Base-by-base conservation (phyloP, 2,888 invertebrate genomes). In the Stramonita haemastoma region DNA sequence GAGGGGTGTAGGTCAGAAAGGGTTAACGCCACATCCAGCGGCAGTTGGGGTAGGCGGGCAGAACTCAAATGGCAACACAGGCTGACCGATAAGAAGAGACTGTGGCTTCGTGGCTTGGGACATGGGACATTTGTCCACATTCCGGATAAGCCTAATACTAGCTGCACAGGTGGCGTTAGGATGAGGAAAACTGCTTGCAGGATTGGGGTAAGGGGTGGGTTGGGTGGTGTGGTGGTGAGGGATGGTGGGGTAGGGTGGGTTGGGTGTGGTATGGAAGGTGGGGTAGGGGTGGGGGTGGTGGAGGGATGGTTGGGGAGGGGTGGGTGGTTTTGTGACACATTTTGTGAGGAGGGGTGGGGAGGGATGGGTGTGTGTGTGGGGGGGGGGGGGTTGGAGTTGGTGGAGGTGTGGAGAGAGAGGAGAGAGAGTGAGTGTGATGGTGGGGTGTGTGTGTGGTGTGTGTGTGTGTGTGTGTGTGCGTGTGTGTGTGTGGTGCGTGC, bases 1-100 rank as follows among this genome's bases (percentile, higher is more conserved):
- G 29, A 26, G 13, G 73, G 77, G 57, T 11, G 32, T n/a, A 56
- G 87, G 56, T 83, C 81, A 46, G 19, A 8, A 77, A 46, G 87
- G 87, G 87, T 87, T 87, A 87, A 87, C 87, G 77, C 70, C 29
- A 60, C 34, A 36, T 57, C 29, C 87, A 87, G 46, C 32, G 34
- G 87, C n/a, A 19, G 34, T 81, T 87, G 46, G 46, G 46, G n/a
- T n/a, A n/a, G n/a, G n/a, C n/a, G n/a, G 79, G 81, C 87, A 26
- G 87, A 22, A 60, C 56, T 57, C 60, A 81, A 60, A 87, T 26
- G 86, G 84, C 84, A 46, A 11, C 84, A 85, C 57, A 13, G 32
- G 36, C 79, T 56, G 83, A 56, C 83, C 36, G 83, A 83, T 83
- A 83, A 83, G 60, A 22, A 22, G 13, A 60, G 60, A 22, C 22